These are phyloP conservation scores for Temnothorax ravouxi DNA, from an alignment of 2,888 invertebrate genomes.

Conservation along the genomic window DNA sequence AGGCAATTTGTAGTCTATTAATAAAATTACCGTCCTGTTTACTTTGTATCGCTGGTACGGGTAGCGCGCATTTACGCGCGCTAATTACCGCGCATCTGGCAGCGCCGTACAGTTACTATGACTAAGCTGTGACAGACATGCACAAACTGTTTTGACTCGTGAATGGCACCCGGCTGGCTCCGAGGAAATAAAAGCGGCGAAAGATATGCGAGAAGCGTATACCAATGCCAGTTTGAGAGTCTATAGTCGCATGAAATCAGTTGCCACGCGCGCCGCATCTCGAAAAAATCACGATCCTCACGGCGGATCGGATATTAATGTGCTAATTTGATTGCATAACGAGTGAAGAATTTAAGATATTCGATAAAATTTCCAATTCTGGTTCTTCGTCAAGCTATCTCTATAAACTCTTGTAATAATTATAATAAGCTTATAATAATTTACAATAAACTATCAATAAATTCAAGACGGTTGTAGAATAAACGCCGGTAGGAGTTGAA, in stretches of 20 bases:
- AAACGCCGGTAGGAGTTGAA: not conserved
- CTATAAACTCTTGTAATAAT: not conserved
- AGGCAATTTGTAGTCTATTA: slow-evolving; percentile 77
- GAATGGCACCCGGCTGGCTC: slow-evolving; percentile 5
- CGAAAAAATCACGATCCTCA: slow-evolving; percentile 2
- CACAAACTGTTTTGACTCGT: slow-evolving; percentile 45
- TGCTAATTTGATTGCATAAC: slow-evolving; percentile 30
- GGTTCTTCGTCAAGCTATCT: not conserved
- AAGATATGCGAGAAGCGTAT: not conserved
- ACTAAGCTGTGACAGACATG: slow-evolving; percentile 35
- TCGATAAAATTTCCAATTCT: not conserved
- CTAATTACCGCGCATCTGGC: slow-evolving; percentile 74
- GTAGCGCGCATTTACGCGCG: slow-evolving; percentile 60
- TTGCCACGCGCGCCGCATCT: not conserved
- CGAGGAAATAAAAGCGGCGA: slow-evolving; percentile 43
- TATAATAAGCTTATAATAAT: not conserved
- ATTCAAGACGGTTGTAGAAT: not conserved
- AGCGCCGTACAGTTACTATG: slow-evolving; percentile 17
- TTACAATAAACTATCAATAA: not conserved
- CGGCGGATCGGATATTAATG: not conserved
- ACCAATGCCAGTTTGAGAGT: slow-evolving; percentile 19
- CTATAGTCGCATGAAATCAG: not conserved
- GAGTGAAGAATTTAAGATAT: slow-evolving; percentile 13
- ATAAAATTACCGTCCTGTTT: slow-evolving; percentile 70
- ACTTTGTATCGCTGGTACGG: slow-evolving; percentile 28